A percentile compares a stretch with the other conserved stretches of the same genome.
Evolutionary conservation across 2,888 invertebrate genomes (phyloP).

Genomic region (Phyllotreta cruciferae): DNA sequence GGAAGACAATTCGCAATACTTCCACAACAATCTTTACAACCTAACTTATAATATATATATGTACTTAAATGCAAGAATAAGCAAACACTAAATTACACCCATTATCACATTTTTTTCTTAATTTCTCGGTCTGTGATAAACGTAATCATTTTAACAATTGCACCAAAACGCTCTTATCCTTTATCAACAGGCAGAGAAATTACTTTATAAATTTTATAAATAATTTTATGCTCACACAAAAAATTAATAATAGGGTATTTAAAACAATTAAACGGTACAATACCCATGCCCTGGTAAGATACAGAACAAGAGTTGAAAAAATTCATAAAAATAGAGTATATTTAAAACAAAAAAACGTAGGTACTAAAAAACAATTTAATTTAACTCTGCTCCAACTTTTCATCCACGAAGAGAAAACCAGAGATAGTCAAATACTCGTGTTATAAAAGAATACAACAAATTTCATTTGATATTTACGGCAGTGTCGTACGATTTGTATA

Average conservation of each 20-base stretch:
- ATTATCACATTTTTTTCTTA: conserved; percentile 50
- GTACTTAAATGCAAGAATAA: conserved; percentile 52
- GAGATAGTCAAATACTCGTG: not conserved
- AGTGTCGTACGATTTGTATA: no score
- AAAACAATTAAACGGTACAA: conserved; percentile 34
- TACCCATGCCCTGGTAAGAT: conserved; percentile 20
- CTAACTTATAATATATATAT: conserved; percentile 45
- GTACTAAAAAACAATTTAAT: conserved; percentile 15
- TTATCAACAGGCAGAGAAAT: conserved; percentile 35
- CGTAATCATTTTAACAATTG: conserved; percentile 13
- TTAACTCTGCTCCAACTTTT: conserved; percentile 2
- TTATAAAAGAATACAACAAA: not conserved
- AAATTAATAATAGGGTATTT: conserved; percentile 31
- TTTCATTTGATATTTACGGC: no score
- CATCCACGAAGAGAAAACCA: not conserved
- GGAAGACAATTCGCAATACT: conserved; percentile 52
- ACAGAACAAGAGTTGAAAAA: conserved; percentile 16
- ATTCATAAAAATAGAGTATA: conserved; percentile 26
- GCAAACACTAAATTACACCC: conserved; percentile 45
- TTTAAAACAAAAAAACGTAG: conserved; percentile 23
- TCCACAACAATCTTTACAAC: conserved; percentile 50
- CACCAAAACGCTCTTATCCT: conserved; percentile 20
- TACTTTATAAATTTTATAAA: conserved; percentile 40
- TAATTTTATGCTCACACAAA: conserved; percentile 38
- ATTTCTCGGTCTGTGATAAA: conserved; percentile 39